A percentile compares a stretch with the other conserved stretches of the same genome.
phyloP scores from a whole-genome alignment of 2,797 vertebrate species.

The Molossus alvarezi region DNA sequence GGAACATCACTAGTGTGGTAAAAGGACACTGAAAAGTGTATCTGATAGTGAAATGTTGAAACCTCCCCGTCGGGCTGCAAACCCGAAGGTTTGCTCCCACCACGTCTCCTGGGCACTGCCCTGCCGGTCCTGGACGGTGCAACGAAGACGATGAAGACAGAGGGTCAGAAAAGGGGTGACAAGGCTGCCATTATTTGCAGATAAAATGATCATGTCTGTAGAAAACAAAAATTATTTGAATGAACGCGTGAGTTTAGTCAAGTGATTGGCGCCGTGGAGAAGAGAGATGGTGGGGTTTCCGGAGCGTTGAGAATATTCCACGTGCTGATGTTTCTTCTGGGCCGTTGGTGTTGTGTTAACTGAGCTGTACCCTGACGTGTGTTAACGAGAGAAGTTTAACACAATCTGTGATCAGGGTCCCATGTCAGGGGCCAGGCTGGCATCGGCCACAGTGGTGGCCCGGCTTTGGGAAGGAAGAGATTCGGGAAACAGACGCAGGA shows the following conservation, averaged over 20 bases:
- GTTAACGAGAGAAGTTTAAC: not conserved
- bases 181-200: not conserved
- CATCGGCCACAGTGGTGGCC: accelerated
- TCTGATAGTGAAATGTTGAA: not conserved
- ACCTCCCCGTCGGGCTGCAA: not conserved
- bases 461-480: not conserved
- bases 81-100: not conserved
- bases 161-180: not conserved
- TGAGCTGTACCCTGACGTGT: not conserved
- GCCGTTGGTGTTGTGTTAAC: not conserved
- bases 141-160: too few species aligned
- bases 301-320: not conserved
- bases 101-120: not conserved
- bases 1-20: not conserved
- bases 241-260: not conserved
- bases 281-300: not conserved
- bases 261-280: accelerated
- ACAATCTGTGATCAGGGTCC: too few species aligned
- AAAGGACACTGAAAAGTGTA: not conserved
- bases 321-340: not conserved
- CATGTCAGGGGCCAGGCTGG: too few species aligned
- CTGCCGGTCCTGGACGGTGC: too few species aligned
- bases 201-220: too few species aligned
- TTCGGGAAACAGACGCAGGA: not conserved
- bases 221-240: not conserved